Conservation (phyloP, 1,140 invertebrate genomes). For the Drosophila mauritiana region DNA sequence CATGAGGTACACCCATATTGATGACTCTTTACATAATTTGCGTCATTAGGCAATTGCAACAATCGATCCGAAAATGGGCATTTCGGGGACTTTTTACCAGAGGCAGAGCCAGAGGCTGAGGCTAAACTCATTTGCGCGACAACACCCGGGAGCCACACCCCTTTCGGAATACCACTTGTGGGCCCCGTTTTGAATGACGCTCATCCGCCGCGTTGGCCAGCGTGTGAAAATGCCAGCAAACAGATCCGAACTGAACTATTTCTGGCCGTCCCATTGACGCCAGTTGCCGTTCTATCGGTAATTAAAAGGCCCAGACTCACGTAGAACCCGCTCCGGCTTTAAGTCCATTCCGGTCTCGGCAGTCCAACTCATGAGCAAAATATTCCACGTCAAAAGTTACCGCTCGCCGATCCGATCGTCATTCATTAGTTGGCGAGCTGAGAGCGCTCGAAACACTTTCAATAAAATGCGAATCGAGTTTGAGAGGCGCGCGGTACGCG, state of each 20-base stretch:
- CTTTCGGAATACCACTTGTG: constrained; percentile 31
- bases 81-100: not conserved
- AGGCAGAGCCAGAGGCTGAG: constrained; percentile 1
- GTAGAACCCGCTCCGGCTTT: constrained; percentile 37
- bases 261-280: constrained; percentile 56
- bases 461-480: constrained; percentile 80
- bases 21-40: not conserved
- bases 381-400: constrained; percentile 71
- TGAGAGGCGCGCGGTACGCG: constrained; percentile 33
- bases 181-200: constrained; percentile 47
- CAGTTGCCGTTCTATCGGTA: constrained; percentile 63
- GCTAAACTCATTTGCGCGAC: constrained; percentile 19
- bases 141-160: constrained; percentile 42
- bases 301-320: constrained; percentile 70
- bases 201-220: constrained; percentile 62
- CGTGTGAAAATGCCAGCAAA: constrained; percentile 77
- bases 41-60: not conserved
- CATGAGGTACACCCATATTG: not conserved
- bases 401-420: constrained; percentile 52
- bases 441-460: constrained; percentile 68
- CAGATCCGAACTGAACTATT: constrained; percentile 56
- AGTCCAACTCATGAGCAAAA: constrained; percentile 72
- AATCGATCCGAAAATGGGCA: not conserved
- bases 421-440: constrained; percentile 65
- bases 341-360: constrained; percentile 20